A percentile compares a stretch with the other conserved stretches of the same genome.
Conservation (phyloP, 2,113 vertebrate species). For the Cyrtonyx montezumae region DNA sequence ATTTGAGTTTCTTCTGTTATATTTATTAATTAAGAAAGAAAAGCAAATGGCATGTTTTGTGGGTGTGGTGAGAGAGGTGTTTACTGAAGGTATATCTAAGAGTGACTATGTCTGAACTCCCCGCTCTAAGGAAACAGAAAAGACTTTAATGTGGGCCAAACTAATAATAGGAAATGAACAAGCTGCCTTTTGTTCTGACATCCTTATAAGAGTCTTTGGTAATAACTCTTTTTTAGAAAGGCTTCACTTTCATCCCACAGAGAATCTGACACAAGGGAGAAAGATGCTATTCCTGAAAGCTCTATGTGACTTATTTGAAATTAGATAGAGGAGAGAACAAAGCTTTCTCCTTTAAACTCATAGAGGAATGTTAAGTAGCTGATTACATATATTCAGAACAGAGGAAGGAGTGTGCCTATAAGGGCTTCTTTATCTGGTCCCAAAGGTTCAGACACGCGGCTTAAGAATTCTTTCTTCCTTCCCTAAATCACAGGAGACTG, state of each 20-base stretch:
- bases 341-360: constrained; percentile 19
- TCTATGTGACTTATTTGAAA: constrained; percentile 13
- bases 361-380: constrained; percentile 32
- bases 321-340: constrained; percentile 15
- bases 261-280: constrained; percentile 38
- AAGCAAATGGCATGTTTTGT: background rate
- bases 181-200: constrained; percentile 28
- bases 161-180: constrained; percentile 32
- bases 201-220: constrained; percentile 3
- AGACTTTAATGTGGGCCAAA: background rate
- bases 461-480: background rate
- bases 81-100: accelerated
- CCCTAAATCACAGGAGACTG: background rate
- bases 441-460: background rate
- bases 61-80: accelerated
- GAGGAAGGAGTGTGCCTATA: background rate
- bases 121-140: background rate
- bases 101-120: background rate
- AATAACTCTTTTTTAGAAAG: constrained; percentile 39
- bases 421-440: background rate
- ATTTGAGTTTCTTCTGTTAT: background rate
- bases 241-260: constrained; percentile 37
- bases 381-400: constrained; percentile 10
- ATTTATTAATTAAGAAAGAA: background rate
- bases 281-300: constrained; percentile 42